Percentiles rank a stretch among this genome's conserved stretches.
Conservation (phyloP, 2,888 invertebrate genomes). For the Ochropleura leucogaster region DNA sequence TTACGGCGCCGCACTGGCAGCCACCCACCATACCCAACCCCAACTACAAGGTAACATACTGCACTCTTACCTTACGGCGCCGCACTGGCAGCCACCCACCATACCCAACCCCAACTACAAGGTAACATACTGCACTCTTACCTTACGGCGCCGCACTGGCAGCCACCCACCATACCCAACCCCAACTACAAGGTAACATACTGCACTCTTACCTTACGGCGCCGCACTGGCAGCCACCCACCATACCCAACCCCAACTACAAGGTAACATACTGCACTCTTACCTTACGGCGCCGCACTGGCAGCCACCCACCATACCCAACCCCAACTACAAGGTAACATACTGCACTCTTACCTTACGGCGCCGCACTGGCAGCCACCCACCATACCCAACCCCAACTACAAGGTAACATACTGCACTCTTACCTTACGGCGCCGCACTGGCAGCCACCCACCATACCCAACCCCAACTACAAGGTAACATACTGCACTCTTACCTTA, state of each 20-base stretch:
- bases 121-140: constrained; percentile 68
- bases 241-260: constrained; percentile 96
- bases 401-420: constrained; percentile 89
- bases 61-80: constrained; percentile 74
- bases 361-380: constrained; percentile 95
- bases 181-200: constrained; percentile 94
- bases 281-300: constrained; percentile 91
- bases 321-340: constrained; percentile 95
- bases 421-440: constrained; percentile 84
- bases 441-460: constrained; percentile 96
- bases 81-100: constrained; percentile 95
- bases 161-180: constrained; percentile 95
- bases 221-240: constrained; percentile 95
- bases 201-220: constrained; percentile 70
- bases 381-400: constrained; percentile 96
- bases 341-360: constrained; percentile 62
- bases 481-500: background rate
- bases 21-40: constrained; percentile 97
- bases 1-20: constrained; percentile 93
- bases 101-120: constrained; percentile 97
- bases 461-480: constrained; percentile 96
- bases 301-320: constrained; percentile 95
- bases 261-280: constrained; percentile 86
- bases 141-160: constrained; percentile 93
- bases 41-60: constrained; percentile 92